Evolutionary conservation across 2,113 vertebrate species (phyloP).

Genomic region (Lutjanus erythropterus): DNA sequence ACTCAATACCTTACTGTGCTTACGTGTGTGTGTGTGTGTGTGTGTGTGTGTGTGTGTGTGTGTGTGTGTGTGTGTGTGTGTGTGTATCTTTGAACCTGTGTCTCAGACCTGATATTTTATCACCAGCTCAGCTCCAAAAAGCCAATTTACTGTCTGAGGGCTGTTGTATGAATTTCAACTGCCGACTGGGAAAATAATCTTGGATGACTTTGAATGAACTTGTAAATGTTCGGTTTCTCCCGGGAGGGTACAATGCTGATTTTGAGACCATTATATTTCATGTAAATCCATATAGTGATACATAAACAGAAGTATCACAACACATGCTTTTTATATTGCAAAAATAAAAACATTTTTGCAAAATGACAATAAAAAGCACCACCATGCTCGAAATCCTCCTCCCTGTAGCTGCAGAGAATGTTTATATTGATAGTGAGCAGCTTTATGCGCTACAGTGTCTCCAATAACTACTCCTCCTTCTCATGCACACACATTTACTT

Average conservation of each 20-base stretch:
- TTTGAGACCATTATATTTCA: conserved; percentile 31
- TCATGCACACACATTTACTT: conserved; percentile 44
- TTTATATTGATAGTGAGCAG: conserved; percentile 56
- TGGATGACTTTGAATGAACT: conserved; percentile 63
- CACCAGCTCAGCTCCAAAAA: conserved; percentile 65
- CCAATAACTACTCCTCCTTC: conserved; percentile 48
- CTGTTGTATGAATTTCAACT: conserved; percentile 60
- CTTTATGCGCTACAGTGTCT: conserved; percentile 63
- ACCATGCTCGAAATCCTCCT: conserved; percentile 33
- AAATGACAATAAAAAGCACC: conserved; percentile 41
- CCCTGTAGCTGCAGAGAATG: conserved; percentile 45
- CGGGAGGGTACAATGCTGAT: conserved; percentile 4
- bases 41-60: conserved; percentile 32
- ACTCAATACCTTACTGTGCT: conserved; percentile 68
- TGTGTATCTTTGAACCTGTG: conserved; percentile 54
- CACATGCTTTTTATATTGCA: not conserved
- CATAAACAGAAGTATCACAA: not conserved
- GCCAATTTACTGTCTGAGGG: conserved; percentile 68
- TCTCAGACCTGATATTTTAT: conserved; percentile 68
- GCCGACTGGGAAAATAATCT: conserved; percentile 56
- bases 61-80: conserved; percentile 37
- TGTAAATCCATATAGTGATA: conserved; percentile 27
- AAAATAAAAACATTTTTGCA: conserved; percentile 37
- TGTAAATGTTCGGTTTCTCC: conserved; percentile 39
- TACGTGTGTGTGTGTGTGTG: conserved; percentile 43